Percentiles rank a stretch among this genome's conserved stretches.
phyloP scores from a whole-genome alignment of 2,113 vertebrate genomes.

The Microtus ochrogaster region DNA sequence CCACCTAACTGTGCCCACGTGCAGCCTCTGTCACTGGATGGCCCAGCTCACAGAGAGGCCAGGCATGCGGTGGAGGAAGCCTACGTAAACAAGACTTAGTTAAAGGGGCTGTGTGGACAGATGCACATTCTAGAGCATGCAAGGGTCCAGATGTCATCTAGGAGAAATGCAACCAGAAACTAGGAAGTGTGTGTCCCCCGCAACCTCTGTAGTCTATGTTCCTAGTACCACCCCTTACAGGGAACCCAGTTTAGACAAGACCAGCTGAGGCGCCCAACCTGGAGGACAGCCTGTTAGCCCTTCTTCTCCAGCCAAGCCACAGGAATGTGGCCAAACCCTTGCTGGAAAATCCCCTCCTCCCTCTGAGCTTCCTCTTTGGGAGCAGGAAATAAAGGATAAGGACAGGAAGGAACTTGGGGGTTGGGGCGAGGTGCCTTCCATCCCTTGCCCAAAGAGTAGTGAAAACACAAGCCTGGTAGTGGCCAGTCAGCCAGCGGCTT shows the following conservation, averaged over 20 bases:
- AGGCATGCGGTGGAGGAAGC: not conserved
- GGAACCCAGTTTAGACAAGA: not conserved
- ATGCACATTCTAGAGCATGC: not conserved
- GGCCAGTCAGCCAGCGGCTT: not conserved
- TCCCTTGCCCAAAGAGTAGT: not conserved
- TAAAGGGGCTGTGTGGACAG: not conserved
- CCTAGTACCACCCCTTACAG: not conserved
- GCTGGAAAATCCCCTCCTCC: slow-evolving; percentile 72
- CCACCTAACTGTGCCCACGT: not conserved
- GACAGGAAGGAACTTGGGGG: slow-evolving; percentile 25
- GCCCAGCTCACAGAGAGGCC: not conserved
- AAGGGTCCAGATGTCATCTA: not conserved
- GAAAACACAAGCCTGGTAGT: not conserved
- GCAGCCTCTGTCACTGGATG: not conserved
- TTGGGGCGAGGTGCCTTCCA: not conserved
- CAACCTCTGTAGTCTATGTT: not conserved
- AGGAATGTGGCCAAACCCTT: slow-evolving; percentile 61
- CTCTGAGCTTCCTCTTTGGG: slow-evolving; percentile 47
- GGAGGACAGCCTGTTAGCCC: not conserved
- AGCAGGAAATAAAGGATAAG: slow-evolving; percentile 55
- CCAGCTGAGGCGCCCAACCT: not conserved
- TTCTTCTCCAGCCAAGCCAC: slow-evolving; percentile 59
- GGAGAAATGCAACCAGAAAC: not conserved
- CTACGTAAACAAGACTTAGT: not conserved
- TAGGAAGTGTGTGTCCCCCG: not conserved